Evolutionary conservation across 1,140 invertebrate genomes (phyloP).

Genomic region (Brachionus sp.): DNA sequence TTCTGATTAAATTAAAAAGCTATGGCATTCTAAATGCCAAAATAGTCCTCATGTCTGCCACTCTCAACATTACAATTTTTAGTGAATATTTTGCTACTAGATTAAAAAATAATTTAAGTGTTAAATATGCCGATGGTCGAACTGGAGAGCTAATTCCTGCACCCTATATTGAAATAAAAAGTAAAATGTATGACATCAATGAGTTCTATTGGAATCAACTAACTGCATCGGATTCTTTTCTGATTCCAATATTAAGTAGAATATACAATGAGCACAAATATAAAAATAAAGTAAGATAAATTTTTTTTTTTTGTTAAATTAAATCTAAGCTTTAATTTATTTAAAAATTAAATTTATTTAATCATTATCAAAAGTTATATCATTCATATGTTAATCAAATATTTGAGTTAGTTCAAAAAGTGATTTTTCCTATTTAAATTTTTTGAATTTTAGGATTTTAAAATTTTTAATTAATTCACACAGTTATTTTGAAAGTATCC

Average conservation of each 20-base stretch:
- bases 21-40: conserved; percentile 64
- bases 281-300: background rate
- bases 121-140: background rate
- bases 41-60: conserved; percentile 61
- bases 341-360: no score
- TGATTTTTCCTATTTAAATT: no score
- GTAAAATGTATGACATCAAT: conserved; percentile 50
- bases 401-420: no score
- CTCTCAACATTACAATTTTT: conserved; percentile 55
- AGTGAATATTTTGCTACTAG: conserved; percentile 52
- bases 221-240: background rate
- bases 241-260: background rate
- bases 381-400: no score
- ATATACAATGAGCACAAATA: background rate
- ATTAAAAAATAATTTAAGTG: conserved; percentile 13
- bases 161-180: conserved; percentile 54
- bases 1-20: conserved; percentile 55
- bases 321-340: background rate
- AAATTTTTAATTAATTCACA: no score
- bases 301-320: background rate
- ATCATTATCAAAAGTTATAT: no score
- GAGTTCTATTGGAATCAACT: conserved; percentile 48
- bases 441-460: no score
- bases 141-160: conserved; percentile 51
- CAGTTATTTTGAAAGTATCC: no score